Percentiles rank a stretch among this genome's conserved stretches.
Evolutionary conservation across 2,797 vertebrate species (phyloP).

Genomic region (Streptopelia turtur): DNA sequence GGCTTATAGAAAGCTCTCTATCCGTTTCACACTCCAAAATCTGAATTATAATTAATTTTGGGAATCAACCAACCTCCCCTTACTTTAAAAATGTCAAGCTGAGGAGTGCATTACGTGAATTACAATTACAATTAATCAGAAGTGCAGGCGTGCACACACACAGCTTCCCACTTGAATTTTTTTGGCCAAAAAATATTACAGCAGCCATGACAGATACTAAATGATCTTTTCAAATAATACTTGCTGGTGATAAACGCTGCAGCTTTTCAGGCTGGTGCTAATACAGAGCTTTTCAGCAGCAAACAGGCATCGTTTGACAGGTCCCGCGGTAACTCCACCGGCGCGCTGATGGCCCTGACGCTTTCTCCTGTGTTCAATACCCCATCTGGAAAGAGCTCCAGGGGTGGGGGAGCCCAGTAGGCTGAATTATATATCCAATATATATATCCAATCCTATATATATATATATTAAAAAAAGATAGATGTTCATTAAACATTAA

Average conservation of each 20-base stretch:
- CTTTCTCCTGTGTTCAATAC: neutral
- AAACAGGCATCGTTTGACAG: conserved; percentile 9
- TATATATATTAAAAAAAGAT: neutral
- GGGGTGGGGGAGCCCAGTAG: neutral
- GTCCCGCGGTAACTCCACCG: neutral
- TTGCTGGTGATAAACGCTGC: conserved; percentile 25
- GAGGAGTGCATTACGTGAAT: conserved; percentile 53
- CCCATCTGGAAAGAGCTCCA: conserved; percentile 37
- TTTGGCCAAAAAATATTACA: neutral
- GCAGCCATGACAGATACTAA: conserved; percentile 55
- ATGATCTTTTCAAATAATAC: conserved; percentile 45
- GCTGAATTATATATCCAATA: neutral
- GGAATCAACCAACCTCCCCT: conserved; percentile 55
- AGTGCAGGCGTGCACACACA: neutral
- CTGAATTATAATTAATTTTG: conserved; percentile 70
- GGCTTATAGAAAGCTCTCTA: conserved; percentile 57
- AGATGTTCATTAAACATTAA: neutral
- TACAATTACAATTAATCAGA: conserved; percentile 59
- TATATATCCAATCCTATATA: no score
- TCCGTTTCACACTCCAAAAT: conserved; percentile 54
- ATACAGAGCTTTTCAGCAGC: conserved; percentile 8
- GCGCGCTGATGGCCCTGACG: neutral
- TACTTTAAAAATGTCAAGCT: conserved; percentile 48
- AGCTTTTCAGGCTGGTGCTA: conserved; percentile 17
- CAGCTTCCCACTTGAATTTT: conserved; percentile 29